phyloP scores from a whole-genome alignment of 2,888 invertebrate genomes.

The Drosophila buzzatii region DNA sequence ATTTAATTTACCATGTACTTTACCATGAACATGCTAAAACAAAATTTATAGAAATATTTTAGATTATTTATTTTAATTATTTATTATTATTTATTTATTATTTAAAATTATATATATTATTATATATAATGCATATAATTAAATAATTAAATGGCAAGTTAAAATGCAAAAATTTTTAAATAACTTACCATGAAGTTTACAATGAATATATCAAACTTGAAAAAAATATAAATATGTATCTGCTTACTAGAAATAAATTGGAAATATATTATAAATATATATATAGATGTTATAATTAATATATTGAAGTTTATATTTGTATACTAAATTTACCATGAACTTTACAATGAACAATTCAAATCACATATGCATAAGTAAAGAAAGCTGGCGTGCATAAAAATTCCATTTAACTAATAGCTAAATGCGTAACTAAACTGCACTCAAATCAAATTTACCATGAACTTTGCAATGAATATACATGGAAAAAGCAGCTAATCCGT shows the following conservation, averaged over 20 bases:
- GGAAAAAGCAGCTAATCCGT: background rate
- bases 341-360: background rate
- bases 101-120: too few relatives aligned
- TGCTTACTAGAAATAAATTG: background rate
- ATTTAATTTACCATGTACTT: background rate
- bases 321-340: background rate
- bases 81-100: too few relatives aligned
- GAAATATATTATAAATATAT: background rate
- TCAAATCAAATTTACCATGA: constrained; percentile 6
- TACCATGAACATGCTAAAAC: background rate
- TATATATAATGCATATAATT: too few relatives aligned
- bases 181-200: background rate
- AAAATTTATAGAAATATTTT: too few relatives aligned
- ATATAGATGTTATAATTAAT: too few relatives aligned
- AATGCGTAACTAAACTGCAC: background rate
- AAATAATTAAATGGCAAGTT: too few relatives aligned
- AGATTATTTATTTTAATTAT: too few relatives aligned
- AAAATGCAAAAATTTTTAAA: too few relatives aligned
- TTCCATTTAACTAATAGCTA: background rate
- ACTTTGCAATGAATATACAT: background rate
- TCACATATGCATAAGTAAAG: background rate
- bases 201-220: background rate
- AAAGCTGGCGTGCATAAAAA: background rate
- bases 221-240: background rate
- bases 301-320: too few relatives aligned